Evolutionary conservation across 2,888 invertebrate genomes (phyloP).

Genomic region (Cerceris rybyensis): DNA sequence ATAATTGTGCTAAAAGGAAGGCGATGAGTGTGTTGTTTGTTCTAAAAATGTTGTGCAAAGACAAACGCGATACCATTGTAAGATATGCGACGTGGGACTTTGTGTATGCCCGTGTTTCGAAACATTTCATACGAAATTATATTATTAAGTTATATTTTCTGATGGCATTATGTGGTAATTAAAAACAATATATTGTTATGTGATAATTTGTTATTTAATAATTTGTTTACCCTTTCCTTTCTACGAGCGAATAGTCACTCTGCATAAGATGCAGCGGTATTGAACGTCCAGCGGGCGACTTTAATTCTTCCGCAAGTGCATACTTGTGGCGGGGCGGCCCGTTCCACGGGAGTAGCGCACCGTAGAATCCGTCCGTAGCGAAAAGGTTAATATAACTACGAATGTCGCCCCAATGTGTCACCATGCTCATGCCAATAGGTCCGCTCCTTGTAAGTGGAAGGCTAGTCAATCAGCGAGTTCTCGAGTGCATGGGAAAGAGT

Average conservation of each 20-base stretch:
- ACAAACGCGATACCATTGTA: constrained; percentile 13
- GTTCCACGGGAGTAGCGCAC: neutral
- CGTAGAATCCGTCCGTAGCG: constrained; percentile 3
- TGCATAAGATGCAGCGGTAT: constrained; percentile 7
- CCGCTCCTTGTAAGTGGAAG: no score
- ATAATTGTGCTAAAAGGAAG: constrained; percentile 33
- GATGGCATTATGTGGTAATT: constrained; percentile 16
- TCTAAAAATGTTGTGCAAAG: constrained; percentile 21
- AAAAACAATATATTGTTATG: neutral
- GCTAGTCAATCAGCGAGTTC: no score
- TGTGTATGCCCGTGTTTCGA: constrained; percentile 22
- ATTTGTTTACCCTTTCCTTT: neutral
- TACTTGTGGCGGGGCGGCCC: constrained; percentile 2
- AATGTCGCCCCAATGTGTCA: no score
- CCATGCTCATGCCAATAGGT: no score
- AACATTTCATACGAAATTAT: constrained; percentile 21
- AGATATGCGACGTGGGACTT: constrained; percentile 1
- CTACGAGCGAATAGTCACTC: constrained; percentile 16
- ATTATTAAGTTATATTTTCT: constrained; percentile 23
- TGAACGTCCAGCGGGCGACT: neutral
- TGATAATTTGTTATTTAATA: no score
- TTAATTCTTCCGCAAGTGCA: constrained; percentile 2
- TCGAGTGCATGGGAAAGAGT: no score
- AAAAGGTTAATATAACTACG: no score
- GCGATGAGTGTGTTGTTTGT: no score